Evolutionary conservation across 2,113 vertebrate species (phyloP).

Genomic region (Nematolebias whitei): DNA sequence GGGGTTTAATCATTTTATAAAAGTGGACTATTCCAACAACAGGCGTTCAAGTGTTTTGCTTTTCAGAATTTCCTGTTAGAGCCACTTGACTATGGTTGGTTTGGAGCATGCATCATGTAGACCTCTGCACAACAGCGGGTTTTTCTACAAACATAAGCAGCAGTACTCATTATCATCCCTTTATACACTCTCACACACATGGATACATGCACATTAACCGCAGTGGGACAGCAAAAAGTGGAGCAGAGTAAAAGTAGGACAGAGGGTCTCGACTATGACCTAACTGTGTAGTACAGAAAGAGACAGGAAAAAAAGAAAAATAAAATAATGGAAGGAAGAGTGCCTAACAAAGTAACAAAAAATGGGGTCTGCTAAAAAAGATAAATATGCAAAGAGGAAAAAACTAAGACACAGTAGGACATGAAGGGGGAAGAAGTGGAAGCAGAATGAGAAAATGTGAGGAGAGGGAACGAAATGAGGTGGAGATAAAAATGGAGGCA

Average conservation of each 20-base stretch:
- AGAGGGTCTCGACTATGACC: conserved; percentile 54
- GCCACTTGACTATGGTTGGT: conserved; percentile 31
- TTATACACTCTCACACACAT: neutral
- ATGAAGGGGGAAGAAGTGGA: conserved; percentile 18
- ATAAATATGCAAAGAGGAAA: conserved; percentile 4
- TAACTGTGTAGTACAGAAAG: conserved; percentile 28
- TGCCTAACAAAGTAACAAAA: conserved; percentile 7
- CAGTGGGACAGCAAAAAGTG: conserved; percentile 55
- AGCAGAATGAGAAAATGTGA: neutral
- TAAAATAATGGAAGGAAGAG: too few relatives aligned
- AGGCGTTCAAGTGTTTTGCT: conserved; percentile 3
- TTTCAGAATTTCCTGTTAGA: conserved; percentile 10
- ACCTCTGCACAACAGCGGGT: conserved; percentile 24
- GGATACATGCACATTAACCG: conserved; percentile 3
- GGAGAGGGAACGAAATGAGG: conserved; percentile 1
- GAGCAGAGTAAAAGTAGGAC: conserved; percentile 66
- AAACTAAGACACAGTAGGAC: neutral
- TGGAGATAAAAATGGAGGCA: conserved; percentile 18
- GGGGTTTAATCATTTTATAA: conserved; percentile 1
- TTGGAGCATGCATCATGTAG: conserved; percentile 12
- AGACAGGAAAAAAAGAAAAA: neutral
- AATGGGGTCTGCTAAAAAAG: conserved; percentile 7
- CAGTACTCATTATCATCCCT: neutral
- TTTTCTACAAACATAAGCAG: conserved; percentile 42
- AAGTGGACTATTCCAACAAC: neutral